Evolutionary conservation across 2,113 vertebrate genomes (phyloP).

Genomic region (Nanorana parkeri): DNA sequence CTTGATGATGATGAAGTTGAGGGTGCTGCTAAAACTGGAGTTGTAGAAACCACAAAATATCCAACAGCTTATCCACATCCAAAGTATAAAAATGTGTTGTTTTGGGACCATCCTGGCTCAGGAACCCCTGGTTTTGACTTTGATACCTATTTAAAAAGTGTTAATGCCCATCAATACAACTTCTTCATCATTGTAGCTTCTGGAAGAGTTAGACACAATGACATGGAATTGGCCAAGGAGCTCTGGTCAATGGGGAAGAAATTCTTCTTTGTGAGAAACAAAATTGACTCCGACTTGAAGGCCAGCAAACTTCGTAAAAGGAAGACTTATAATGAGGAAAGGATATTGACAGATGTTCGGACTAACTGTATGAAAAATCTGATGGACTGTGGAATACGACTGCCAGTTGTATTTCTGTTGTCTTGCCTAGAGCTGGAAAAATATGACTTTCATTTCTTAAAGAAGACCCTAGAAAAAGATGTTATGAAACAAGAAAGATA

Average conservation of each 20-base stretch:
- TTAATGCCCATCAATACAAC: conserved; percentile 59
- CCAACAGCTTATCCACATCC: conserved; percentile 68
- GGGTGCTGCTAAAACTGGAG: conserved; percentile 68
- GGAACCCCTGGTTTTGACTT: conserved; percentile 54
- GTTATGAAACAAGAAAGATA: background rate
- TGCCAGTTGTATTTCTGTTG: conserved; percentile 60
- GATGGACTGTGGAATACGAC: conserved; percentile 7
- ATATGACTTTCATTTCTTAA: conserved; percentile 60
- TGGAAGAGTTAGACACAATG: conserved; percentile 54
- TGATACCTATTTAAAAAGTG: conserved; percentile 53
- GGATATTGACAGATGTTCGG: conserved; percentile 54
- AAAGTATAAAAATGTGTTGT: conserved; percentile 60
- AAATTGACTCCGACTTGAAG: conserved; percentile 62
- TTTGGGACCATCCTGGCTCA: conserved; percentile 65
- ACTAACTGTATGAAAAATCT: conserved; percentile 55
- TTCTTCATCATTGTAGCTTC: conserved; percentile 65
- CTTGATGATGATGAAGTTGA: conserved; percentile 67
- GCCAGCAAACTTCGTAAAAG: background rate
- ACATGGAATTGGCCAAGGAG: conserved; percentile 53
- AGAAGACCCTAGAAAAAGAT: conserved; percentile 54
- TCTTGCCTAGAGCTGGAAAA: conserved; percentile 56
- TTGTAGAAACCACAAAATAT: conserved; percentile 70
- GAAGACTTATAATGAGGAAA: conserved; percentile 15
- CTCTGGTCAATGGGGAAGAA: conserved; percentile 58
- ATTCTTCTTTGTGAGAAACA: conserved; percentile 64